Evolutionary conservation across 2,888 invertebrate genomes (phyloP).

Genomic region (Thymelicus acteon): DNA sequence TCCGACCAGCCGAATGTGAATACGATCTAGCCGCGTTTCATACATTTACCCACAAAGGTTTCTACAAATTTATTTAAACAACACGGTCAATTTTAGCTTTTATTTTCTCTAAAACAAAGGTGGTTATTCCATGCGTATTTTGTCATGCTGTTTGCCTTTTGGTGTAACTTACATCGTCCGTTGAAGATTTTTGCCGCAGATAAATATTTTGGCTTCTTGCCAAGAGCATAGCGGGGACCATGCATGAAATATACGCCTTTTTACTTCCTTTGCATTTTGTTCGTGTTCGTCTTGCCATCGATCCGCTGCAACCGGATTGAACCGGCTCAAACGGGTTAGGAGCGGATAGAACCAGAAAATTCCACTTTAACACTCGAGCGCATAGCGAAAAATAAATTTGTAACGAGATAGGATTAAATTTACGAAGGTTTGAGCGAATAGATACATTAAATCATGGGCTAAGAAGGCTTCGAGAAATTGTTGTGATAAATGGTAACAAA

Average conservation of each 20-base stretch:
- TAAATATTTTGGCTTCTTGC: constrained; percentile 48
- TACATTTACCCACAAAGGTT: constrained; percentile 39
- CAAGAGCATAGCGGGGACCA: constrained; percentile 45
- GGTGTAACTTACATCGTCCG: constrained; percentile 37
- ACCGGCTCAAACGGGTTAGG: constrained; percentile 24
- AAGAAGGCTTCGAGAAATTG: not conserved
- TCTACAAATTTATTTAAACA: constrained; percentile 34
- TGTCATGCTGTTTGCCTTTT: constrained; percentile 25
- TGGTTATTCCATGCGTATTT: constrained; percentile 21
- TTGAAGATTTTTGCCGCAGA: constrained; percentile 46
- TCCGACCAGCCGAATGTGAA: constrained; percentile 43
- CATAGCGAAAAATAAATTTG: constrained; percentile 25
- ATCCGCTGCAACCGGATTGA: constrained; percentile 41
- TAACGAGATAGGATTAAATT: constrained; percentile 23
- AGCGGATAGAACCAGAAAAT: constrained; percentile 30
- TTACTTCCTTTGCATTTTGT: constrained; percentile 45
- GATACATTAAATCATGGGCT: not conserved
- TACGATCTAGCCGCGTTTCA: constrained; percentile 40
- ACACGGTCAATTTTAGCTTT: constrained; percentile 22
- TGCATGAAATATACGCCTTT: constrained; percentile 48
- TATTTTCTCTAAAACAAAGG: constrained; percentile 27
- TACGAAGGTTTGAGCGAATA: constrained; percentile 16
- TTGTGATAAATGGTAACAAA: not conserved
- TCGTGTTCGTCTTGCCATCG: constrained; percentile 43
- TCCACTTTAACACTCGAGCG: constrained; percentile 33